Conservation (phyloP, 2,113 vertebrate species). For the Hemiscyllium ocellatum region DNA sequence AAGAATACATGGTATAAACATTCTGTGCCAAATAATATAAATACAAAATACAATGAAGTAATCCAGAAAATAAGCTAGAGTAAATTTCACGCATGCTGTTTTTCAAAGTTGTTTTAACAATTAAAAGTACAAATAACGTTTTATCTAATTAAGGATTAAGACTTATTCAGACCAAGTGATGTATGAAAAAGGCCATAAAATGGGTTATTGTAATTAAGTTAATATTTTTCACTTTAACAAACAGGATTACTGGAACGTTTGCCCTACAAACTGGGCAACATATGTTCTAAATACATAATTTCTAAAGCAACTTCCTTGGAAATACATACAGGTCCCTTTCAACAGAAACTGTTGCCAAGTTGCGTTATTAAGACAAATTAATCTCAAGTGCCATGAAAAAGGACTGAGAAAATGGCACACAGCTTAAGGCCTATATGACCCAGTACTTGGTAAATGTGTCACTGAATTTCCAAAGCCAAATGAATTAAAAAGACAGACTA, state of each 20-base stretch:
- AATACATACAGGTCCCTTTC: not conserved
- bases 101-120: constrained; percentile 25
- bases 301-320: constrained; percentile 31
- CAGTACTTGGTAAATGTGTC: not conserved
- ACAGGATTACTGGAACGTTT: not conserved
- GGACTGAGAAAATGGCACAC: not conserved
- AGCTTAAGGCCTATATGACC: not conserved
- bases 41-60: not conserved
- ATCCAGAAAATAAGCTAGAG: not conserved
- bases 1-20: not conserved
- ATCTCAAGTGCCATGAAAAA: constrained; percentile 14
- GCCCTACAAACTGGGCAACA: not conserved
- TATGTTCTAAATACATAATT: constrained; percentile 27
- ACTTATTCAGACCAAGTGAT: not conserved
- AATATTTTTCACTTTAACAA: constrained; percentile 35
- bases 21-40: not conserved
- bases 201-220: constrained; percentile 31
- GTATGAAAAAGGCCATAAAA: constrained; percentile 21
- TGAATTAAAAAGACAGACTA: not conserved
- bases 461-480: not conserved
- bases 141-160: constrained; percentile 13
- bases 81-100: not conserved
- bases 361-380: not conserved
- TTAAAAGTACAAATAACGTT: not conserved
- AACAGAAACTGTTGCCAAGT: constrained; percentile 31